Evolutionary conservation across 1,140 invertebrate species (phyloP).

Genomic region (silkworm (Bombyx mori)): DNA sequence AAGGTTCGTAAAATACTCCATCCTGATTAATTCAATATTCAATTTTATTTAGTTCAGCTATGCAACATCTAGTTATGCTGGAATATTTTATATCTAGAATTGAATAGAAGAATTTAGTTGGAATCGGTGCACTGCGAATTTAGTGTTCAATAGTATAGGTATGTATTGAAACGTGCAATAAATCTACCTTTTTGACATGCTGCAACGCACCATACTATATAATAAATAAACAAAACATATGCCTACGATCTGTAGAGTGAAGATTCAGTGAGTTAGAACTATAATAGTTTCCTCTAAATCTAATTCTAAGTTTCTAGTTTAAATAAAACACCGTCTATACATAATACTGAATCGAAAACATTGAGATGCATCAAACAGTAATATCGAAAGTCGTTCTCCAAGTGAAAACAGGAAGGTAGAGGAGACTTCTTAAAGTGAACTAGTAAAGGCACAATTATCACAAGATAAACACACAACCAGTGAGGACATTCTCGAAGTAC

Average conservation of each 20-base stretch:
- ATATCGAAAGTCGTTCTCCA: slow-evolving; percentile 39
- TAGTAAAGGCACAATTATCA: slow-evolving; percentile 53
- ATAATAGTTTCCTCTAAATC: slow-evolving; percentile 45
- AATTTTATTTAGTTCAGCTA: neutral
- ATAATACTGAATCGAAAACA: slow-evolving; percentile 27
- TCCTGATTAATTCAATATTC: neutral
- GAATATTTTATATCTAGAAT: too few relatives aligned
- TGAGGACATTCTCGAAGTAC: slow-evolving; percentile 52
- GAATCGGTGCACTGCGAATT: neutral
- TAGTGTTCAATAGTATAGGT: slow-evolving; percentile 8
- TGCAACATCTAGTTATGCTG: neutral
- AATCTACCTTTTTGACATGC: slow-evolving; percentile 49
- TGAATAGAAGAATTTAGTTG: too few relatives aligned
- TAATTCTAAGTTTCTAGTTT: slow-evolving; percentile 31
- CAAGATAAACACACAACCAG: slow-evolving; percentile 54
- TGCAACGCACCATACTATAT: slow-evolving; percentile 43
- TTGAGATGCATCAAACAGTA: slow-evolving; percentile 52
- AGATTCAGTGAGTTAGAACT: slow-evolving; percentile 31
- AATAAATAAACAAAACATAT: slow-evolving; percentile 30
- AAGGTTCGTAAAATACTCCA: neutral
- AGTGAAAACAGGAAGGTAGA: slow-evolving; percentile 46
- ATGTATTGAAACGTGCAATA: slow-evolving; percentile 44
- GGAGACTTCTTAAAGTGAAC: slow-evolving; percentile 41
- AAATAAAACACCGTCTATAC: neutral
- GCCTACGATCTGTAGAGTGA: slow-evolving; percentile 44